These are phyloP conservation scores for Fukomys damarensis DNA, from an alignment of 2,113 vertebrate species.

Conservation along the genomic window DNA sequence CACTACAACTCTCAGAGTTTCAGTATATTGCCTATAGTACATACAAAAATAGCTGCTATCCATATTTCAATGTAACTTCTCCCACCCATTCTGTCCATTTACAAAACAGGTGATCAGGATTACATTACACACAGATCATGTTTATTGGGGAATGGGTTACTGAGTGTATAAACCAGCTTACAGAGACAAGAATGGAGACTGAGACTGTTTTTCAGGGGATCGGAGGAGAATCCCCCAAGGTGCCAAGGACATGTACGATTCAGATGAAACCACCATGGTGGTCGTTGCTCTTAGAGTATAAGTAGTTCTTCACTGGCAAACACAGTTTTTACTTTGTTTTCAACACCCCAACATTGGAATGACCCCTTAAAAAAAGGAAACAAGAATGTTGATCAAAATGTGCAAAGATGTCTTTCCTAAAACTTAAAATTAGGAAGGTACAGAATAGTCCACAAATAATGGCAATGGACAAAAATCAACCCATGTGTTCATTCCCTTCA, in stretches of 20 bases:
- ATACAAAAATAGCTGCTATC: constrained; percentile 79
- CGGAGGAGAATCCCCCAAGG: not conserved
- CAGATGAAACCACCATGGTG: not conserved
- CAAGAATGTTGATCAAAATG: not conserved
- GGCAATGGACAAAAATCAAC: not conserved
- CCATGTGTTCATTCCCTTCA: not conserved
- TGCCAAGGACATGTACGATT: not conserved
- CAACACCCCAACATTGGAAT: not conserved
- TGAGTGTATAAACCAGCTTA: not conserved
- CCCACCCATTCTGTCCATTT: constrained; percentile 56
- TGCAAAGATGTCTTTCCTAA: not conserved
- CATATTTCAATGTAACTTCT: constrained; percentile 8
- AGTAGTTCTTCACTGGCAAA: not conserved
- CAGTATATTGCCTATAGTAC: constrained; percentile 76
- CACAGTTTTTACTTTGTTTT: not conserved
- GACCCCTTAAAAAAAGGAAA: not conserved
- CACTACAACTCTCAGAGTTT: constrained; percentile 70
- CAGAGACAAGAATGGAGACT: not conserved
- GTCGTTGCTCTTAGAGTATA: rapidly evolving
- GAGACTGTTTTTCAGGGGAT: not conserved
- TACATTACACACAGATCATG: not conserved
- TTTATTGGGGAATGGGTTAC: not conserved
- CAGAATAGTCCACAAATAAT: not conserved
- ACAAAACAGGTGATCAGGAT: not conserved
- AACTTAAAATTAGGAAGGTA: not conserved